Evolutionary conservation across 2,113 vertebrate genomes (phyloP).

Genomic region (Hoplias malabaricus): DNA sequence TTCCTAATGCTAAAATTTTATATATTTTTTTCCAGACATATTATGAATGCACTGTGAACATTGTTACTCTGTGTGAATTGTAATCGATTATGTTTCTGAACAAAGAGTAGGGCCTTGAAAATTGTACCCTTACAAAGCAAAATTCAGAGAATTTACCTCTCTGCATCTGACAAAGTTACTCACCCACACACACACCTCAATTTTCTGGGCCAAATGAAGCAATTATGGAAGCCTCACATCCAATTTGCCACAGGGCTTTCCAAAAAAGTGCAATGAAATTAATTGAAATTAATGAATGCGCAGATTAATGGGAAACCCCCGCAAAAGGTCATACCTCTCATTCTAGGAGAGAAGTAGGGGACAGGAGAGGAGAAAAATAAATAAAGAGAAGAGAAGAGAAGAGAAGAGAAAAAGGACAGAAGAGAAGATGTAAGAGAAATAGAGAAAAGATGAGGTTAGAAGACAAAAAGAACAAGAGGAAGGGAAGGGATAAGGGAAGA

Average conservation of each 20-base stretch:
- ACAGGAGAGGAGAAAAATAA: too few relatives aligned
- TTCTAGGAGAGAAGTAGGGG: neutral
- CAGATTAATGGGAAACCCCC: slow-evolving; percentile 6
- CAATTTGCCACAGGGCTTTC: slow-evolving; percentile 15
- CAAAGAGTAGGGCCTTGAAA: too few relatives aligned
- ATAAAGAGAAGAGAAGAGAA: neutral
- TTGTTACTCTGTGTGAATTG: too few relatives aligned
- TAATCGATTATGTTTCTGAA: too few relatives aligned
- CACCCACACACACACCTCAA: neutral
- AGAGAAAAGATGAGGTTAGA: neutral
- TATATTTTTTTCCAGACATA: too few relatives aligned
- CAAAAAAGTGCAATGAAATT: slow-evolving; percentile 4
- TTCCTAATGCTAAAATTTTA: too few relatives aligned
- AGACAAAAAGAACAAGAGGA: neutral
- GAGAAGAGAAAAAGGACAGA: neutral
- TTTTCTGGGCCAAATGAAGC: slow-evolving; percentile 4
- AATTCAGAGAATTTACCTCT: neutral
- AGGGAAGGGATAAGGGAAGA: neutral
- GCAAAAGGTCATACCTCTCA: slow-evolving; percentile 22
- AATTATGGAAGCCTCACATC: slow-evolving; percentile 19
- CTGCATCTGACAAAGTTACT: neutral
- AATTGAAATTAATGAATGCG: slow-evolving; percentile 19
- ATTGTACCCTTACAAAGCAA: neutral
- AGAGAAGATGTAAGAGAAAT: too few relatives aligned
- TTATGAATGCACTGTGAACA: too few relatives aligned